Evolutionary conservation across 2,888 invertebrate genomes (phyloP).

Genomic region (Patella pellucida): DNA sequence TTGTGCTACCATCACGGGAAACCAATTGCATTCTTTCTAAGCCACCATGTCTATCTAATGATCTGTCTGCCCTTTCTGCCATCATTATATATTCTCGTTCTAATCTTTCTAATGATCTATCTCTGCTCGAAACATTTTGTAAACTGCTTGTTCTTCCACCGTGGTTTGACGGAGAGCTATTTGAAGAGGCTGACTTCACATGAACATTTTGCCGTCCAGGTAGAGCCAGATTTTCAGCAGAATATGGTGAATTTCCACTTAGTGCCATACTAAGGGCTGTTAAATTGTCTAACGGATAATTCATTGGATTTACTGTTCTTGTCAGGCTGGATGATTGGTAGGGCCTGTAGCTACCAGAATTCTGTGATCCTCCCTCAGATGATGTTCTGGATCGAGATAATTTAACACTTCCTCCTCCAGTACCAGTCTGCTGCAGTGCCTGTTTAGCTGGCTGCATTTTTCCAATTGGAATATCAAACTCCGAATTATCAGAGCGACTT

Average conservation of each 20-base stretch:
- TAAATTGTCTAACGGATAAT: conserved; percentile 2
- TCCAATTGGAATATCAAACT: conserved; percentile 5
- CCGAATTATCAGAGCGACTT: neutral
- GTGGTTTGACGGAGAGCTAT: conserved; percentile 3
- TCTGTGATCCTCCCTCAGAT: conserved; percentile 1
- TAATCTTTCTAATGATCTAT: conserved; percentile 62
- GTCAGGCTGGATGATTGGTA: conserved; percentile 1
- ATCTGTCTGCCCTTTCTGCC: conserved; percentile 68
- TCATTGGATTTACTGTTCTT: conserved; percentile 8
- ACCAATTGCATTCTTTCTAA: conserved; percentile 40
- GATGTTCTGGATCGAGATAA: neutral
- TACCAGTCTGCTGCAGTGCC: neutral
- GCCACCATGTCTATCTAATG: conserved; percentile 63
- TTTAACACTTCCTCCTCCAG: neutral
- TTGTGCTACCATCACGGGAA: conserved; percentile 37
- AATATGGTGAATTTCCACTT: conserved; percentile 9
- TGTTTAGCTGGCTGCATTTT: conserved; percentile 9
- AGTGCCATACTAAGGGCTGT: neutral
- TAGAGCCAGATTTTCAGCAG: neutral
- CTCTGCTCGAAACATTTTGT: conserved; percentile 46
- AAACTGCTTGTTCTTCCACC: neutral
- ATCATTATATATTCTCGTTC: conserved; percentile 41
- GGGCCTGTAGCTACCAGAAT: neutral
- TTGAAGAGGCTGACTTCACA: neutral
- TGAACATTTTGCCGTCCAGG: conserved; percentile 2